Evolutionary conservation across 2,113 vertebrate species (phyloP), one percentile per base, ranked within the genome.

Genomic region (Aspiorhynchus laticeps): DNA sequence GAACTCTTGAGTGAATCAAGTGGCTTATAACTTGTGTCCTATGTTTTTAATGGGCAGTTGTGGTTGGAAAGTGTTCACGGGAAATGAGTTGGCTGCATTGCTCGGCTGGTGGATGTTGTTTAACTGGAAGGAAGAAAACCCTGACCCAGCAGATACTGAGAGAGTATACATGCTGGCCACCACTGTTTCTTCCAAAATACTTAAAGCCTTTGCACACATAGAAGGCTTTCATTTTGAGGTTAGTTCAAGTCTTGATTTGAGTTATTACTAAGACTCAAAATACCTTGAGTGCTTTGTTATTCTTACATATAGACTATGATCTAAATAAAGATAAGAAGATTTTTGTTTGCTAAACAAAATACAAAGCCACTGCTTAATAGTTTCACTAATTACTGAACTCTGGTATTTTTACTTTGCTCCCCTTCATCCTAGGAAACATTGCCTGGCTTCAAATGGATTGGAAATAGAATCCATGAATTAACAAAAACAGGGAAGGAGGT

Each of bases 371-470:
- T n/a, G n/a, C n/a, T n/a, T n/a, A n/a, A n/a, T n/a, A n/a, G n/a
- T n/a, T n/a, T n/a, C n/a, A n/a, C n/a, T 41, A 24, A 3, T 73
- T 74, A 11, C 17, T 41, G 9, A n/a, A n/a, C 65, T 76, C 21
- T 85, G 65, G 59, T 77, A 69, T 61, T 87, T 85, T 87, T 90
- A 31, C 36, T 80, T 71, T 53, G 4, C 84, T 65, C 67, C 56
- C 26, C 10, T 48, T 82, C 63, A 88, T 59, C 94, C 89, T 93
- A 99, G 98, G 98, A 99, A 92, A 99, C 98, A 3, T 94, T 99
- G 41, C 98, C 98, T 6, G 98, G 98, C 38, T 99, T 99, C 90
- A 99, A 99, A 69, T 99, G 97, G 97, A 97, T 98, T 89, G 98
- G 98, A 90, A 97, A 96, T 80, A 92, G 96, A 91, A 97, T 98